These are phyloP conservation scores for Channallabes apus DNA, from an alignment of 2,797 vertebrate species.

Conservation along the genomic window DNA sequence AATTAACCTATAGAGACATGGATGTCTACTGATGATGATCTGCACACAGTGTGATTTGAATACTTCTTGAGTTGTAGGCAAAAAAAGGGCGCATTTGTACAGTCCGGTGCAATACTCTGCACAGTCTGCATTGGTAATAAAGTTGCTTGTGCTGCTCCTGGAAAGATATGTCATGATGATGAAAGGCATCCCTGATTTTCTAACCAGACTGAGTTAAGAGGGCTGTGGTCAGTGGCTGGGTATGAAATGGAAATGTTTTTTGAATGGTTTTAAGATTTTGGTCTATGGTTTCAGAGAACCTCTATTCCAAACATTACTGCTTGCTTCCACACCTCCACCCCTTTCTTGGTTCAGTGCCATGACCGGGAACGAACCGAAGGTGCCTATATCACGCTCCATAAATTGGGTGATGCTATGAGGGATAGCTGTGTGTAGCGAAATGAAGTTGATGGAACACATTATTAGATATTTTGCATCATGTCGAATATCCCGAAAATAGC, in stretches of 20 bases:
- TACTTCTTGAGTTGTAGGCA: neutral
- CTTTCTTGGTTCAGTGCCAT: neutral
- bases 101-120: neutral
- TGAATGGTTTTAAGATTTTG: conserved; percentile 32
- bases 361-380: conserved; percentile 2
- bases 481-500: conserved; percentile 18
- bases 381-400: neutral
- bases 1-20: conserved; percentile 30
- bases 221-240: conserved; percentile 40
- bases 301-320: conserved; percentile 32
- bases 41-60: conserved; percentile 16
- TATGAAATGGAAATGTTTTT: conserved; percentile 50
- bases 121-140: conserved; percentile 17
- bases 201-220: conserved; percentile 43
- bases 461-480: conserved; percentile 40
- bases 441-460: conserved; percentile 15
- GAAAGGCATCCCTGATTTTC: conserved; percentile 34
- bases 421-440: conserved; percentile 28
- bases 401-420: conserved; percentile 6
- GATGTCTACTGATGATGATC: conserved; percentile 26
- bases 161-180: conserved; percentile 44
- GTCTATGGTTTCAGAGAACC: conserved; percentile 18
- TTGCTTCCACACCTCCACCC: no score
- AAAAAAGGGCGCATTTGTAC: neutral
- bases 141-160: conserved; percentile 12